Evolutionary conservation across 2,797 vertebrate species (phyloP), one percentile per base, ranked within the genome.

Genomic region (Rhynchonycteris naso): DNA sequence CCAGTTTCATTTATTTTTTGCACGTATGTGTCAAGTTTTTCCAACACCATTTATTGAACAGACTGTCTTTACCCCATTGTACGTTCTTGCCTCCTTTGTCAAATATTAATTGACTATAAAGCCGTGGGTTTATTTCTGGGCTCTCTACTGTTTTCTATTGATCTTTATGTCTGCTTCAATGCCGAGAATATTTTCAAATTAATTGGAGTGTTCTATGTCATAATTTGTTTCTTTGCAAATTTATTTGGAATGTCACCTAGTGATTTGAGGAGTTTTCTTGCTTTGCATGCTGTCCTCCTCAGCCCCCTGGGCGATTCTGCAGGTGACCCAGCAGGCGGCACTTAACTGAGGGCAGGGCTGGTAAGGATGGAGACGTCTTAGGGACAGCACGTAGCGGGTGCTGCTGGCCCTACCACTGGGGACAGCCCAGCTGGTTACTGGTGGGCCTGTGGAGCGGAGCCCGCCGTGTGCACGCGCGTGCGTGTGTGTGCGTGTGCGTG

Each of bases 171-270:
- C 43, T 43, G 43, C 43, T 43, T 43, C 43, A 43, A 7, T 43
- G 43, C 43, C 8, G 43, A 5, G 43, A 76, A 0, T 30, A 2
- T 33, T 94, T 90, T 83, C 63, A 79, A 76, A 61, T 56, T 50
- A 82, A 35, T 63, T 69, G 54, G 61, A 15, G 7, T 56, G 50
- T 84, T 47, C 66, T 65, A 3, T 92, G 58, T 61, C 18, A n/a
- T 71, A 76, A 65, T 88, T 59, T 91, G 88, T 88, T 85, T 84
- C 54, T 69, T 74, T 68, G 71, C 35, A 91, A 54, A 68, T 54
- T 26, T 83, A 30, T 76, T 90, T 66, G 7, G 72, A 47, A 33
- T 35, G 43, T 43, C 26, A 33, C 22, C 58, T 68, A 26, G 35
- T 90, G 59, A 74, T 19, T 30, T 90, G 59, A 52, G 47, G 30